Conservation (phyloP, 1,140 invertebrate genomes). For the Berghia stephanieae region DNA sequence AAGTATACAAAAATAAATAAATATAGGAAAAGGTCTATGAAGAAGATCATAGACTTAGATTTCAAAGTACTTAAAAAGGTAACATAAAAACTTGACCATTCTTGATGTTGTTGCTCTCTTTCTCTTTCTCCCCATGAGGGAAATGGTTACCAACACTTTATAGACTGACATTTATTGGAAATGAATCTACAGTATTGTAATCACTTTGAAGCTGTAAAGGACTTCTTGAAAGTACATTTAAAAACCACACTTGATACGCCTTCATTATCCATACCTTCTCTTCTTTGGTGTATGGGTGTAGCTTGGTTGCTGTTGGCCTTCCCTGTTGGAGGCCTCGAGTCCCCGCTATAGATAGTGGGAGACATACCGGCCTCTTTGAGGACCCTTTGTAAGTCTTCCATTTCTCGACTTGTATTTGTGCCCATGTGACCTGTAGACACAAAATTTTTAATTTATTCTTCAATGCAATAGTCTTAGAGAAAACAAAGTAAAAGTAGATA, state of each 20-base stretch:
- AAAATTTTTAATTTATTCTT: background rate
- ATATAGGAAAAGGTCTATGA: too few relatives aligned
- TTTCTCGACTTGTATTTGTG: constrained; percentile 62
- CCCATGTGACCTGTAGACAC: constrained; percentile 49
- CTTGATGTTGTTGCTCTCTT: too few relatives aligned
- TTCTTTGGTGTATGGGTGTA: constrained; percentile 41
- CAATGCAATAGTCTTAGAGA: background rate
- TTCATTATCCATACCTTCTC: constrained; percentile 32
- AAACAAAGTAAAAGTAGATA: background rate
- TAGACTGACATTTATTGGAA: too few relatives aligned
- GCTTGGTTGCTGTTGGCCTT: constrained; percentile 37
- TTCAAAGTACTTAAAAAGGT: too few relatives aligned
- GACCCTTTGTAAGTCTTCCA: constrained; percentile 59
- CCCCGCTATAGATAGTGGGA: constrained; percentile 41
- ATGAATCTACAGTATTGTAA: too few relatives aligned
- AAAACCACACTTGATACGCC: too few relatives aligned
- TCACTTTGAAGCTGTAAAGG: too few relatives aligned
- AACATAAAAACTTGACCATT: too few relatives aligned
- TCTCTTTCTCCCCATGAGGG: too few relatives aligned
- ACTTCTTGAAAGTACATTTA: too few relatives aligned
- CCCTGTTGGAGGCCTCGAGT: constrained; percentile 8
- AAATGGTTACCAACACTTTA: too few relatives aligned
- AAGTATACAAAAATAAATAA: background rate
- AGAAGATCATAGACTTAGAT: too few relatives aligned
- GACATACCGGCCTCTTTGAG: constrained; percentile 53